Conservation (phyloP, 2,113 vertebrate species). For the Anarrhichthys ocellatus region DNA sequence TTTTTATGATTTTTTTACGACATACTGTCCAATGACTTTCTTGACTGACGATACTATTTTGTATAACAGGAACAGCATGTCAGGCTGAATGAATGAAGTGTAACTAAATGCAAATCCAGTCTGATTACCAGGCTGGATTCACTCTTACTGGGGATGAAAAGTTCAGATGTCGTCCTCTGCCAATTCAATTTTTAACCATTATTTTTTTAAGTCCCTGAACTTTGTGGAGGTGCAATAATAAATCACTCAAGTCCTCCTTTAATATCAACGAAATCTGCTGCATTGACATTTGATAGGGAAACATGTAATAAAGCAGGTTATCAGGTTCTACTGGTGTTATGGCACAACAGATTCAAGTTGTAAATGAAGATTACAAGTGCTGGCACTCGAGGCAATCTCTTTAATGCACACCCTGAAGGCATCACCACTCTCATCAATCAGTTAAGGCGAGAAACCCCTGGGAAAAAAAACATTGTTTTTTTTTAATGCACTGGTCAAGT, state of each 20-base stretch:
- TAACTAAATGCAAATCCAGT: too few species aligned
- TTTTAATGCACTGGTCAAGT: not conserved
- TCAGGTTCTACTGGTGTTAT: not conserved
- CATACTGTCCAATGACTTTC: too few species aligned
- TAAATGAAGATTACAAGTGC: too few species aligned
- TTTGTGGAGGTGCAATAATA: not conserved
- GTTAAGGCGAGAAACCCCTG: not conserved
- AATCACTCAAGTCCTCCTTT: not conserved
- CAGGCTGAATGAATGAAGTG: too few species aligned
- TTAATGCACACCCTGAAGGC: not conserved
- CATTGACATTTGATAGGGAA: not conserved
- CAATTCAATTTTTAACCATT: too few species aligned
- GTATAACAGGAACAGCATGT: too few species aligned
- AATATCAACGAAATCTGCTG: slow-evolving; percentile 12
- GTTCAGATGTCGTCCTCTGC: too few species aligned
- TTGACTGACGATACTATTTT: too few species aligned
- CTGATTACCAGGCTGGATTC: too few species aligned
- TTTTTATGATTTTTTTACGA: too few species aligned
- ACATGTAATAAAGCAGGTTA: not conserved
- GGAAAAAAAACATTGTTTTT: not conserved
- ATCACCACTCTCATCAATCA: not conserved
- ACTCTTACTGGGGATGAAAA: too few species aligned
- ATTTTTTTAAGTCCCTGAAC: not conserved
- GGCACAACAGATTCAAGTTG: not conserved
- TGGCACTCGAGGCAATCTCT: not conserved